These are phyloP conservation scores for Perithous albicinctus DNA, from an alignment of 2,888 invertebrate species.

Conservation along the genomic window DNA sequence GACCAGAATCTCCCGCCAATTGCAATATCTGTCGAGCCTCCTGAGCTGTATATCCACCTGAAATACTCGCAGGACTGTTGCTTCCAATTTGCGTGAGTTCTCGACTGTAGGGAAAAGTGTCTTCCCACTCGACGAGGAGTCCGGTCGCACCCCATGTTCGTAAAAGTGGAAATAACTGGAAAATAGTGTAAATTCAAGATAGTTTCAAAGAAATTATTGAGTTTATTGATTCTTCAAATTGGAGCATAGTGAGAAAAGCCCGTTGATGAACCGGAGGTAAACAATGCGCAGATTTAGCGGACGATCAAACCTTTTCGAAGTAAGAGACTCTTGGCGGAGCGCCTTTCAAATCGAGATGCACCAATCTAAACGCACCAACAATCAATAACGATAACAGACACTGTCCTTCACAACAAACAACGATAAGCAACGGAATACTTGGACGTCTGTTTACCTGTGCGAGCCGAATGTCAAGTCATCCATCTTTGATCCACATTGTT, in stretches of 20 bases:
- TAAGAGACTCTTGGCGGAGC: constrained; percentile 89
- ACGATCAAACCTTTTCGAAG: constrained; percentile 85
- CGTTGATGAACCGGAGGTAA: too few species aligned
- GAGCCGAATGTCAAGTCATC: constrained; percentile 85
- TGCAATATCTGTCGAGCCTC: constrained; percentile 89
- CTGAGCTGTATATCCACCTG: constrained; percentile 88
- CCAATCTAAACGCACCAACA: constrained; percentile 84
- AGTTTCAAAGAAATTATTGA: too few species aligned
- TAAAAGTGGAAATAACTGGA: constrained; percentile 87
- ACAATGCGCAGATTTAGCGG: constrained; percentile 20
- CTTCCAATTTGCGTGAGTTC: constrained; percentile 88
- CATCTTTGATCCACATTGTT: constrained; percentile 81
- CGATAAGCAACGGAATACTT: constrained; percentile 55
- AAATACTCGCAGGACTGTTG: constrained; percentile 77
- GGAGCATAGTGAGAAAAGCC: neutral
- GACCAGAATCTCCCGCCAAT: constrained; percentile 88
- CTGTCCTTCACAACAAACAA: constrained; percentile 57
- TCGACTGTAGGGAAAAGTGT: constrained; percentile 93
- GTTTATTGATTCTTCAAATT: neutral
- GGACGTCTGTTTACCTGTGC: constrained; percentile 84
- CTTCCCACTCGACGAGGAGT: constrained; percentile 94
- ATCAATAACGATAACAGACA: constrained; percentile 70
- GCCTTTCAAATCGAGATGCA: constrained; percentile 92
- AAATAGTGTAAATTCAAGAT: constrained; percentile 43
- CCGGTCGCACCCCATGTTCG: constrained; percentile 92